Conservation (phyloP, 2,888 invertebrate genomes). For the Zaprionus lineosus region DNA sequence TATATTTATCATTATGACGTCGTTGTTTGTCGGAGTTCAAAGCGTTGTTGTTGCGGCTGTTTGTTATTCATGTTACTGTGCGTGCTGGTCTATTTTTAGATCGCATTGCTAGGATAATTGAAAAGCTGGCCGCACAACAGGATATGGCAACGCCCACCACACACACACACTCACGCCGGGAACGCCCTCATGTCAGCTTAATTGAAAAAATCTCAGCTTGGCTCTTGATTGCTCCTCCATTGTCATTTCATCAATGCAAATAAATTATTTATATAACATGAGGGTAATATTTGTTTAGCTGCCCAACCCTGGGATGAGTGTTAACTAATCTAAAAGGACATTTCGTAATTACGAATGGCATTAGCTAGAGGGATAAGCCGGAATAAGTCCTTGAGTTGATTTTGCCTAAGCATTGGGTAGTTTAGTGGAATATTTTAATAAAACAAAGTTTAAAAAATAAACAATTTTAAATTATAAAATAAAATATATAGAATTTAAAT, state of each 20-base stretch:
- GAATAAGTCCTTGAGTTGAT: too few relatives aligned
- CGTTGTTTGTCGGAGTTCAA: too few relatives aligned
- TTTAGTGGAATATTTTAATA: too few relatives aligned
- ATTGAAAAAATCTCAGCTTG: constrained; percentile 52
- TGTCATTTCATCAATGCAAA: too few relatives aligned
- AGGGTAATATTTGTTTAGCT: constrained; percentile 9
- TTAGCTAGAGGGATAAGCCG: too few relatives aligned
- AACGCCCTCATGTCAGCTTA: constrained; percentile 38
- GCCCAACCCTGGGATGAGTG: too few relatives aligned
- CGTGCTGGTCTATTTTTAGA: constrained; percentile 63
- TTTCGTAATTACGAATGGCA: too few relatives aligned
- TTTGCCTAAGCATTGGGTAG: too few relatives aligned
- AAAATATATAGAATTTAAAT: too few relatives aligned
- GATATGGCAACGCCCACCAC: constrained; percentile 21
- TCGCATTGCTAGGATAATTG: constrained; percentile 67
- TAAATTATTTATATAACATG: constrained; percentile 48
- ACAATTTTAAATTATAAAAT: too few relatives aligned
- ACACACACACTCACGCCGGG: not conserved
- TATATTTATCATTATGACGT: constrained; percentile 66
- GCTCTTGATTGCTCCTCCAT: constrained; percentile 28
- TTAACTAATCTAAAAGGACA: too few relatives aligned
- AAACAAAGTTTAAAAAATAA: too few relatives aligned
- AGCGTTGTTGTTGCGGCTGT: constrained; percentile 22
- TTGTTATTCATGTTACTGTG: constrained; percentile 11
- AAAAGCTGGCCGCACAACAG: constrained; percentile 57